A percentile compares a stretch with the other conserved stretches of the same genome.
phyloP scores from a whole-genome alignment of 2,888 invertebrate genomes.

The Hermodice carunculata region DNA sequence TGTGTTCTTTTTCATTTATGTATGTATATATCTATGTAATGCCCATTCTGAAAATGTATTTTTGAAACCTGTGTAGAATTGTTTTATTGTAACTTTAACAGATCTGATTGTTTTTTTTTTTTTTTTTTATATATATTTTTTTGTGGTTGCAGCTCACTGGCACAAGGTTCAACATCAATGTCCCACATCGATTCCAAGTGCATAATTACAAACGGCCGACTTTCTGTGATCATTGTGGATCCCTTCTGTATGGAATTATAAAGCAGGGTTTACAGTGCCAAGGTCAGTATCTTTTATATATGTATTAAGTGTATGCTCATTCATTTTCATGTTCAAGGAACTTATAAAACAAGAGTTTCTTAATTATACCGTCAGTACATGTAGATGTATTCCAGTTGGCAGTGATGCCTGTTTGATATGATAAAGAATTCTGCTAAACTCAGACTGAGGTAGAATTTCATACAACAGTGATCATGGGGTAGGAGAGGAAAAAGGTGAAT shows the following conservation, averaged over 20 bases:
- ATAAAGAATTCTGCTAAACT: too few species aligned
- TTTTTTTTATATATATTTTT: background rate
- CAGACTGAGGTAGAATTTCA: too few species aligned
- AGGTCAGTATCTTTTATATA: conserved; percentile 30
- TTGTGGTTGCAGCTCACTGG: conserved; percentile 39
- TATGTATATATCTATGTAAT: background rate
- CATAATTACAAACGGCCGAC: conserved; percentile 98
- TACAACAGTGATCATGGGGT: too few species aligned
- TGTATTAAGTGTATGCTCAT: background rate
- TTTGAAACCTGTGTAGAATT: too few species aligned
- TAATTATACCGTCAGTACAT: too few species aligned
- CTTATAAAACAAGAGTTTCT: too few species aligned
- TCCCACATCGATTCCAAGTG: conserved; percentile 92
- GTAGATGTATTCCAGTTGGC: too few species aligned
- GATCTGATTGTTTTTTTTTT: too few species aligned
- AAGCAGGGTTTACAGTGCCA: conserved; percentile 47
- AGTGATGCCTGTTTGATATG: too few species aligned
- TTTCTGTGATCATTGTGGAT: conserved; percentile 96
- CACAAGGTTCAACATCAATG: conserved; percentile 93
- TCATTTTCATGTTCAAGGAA: background rate
- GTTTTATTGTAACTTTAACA: too few species aligned
- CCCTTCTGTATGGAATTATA: conserved; percentile 43
- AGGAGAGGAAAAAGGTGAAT: too few species aligned
- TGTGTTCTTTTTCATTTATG: background rate
- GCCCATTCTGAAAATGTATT: too few species aligned